Evolutionary conservation across 2,888 invertebrate species (phyloP).

Genomic region (Lampropteryx suffumata): DNA sequence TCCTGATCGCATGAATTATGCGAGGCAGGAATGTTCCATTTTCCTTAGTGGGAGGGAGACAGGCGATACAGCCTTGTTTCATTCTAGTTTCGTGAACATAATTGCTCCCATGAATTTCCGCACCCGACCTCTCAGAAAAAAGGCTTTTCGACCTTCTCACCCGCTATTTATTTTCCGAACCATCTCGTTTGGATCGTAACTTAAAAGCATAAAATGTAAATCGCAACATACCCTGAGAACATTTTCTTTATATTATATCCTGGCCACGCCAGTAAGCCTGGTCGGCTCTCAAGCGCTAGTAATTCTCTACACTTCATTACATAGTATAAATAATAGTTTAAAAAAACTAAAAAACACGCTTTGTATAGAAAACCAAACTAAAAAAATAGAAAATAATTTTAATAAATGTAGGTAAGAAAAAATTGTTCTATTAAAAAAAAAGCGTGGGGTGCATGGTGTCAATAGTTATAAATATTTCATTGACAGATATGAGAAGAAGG

Average conservation of each 20-base stretch:
- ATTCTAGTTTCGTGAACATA: conserved; percentile 19
- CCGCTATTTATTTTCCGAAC: conserved; percentile 32
- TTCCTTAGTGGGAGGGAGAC: conserved; percentile 1
- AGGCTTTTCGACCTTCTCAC: conserved; percentile 15
- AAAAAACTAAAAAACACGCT: no score
- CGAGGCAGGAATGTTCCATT: conserved; percentile 4
- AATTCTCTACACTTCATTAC: no score
- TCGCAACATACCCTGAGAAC: conserved; percentile 22
- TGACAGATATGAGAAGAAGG: no score
- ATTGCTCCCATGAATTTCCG: conserved; percentile 24
- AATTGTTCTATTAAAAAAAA: no score
- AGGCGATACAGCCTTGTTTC: conserved; percentile 7
- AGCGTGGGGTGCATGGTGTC: no score
- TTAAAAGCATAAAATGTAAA: conserved; percentile 36
- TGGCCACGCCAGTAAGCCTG: no score
- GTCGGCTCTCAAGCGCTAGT: no score
- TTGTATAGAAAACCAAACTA: no score
- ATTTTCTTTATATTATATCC: conserved; percentile 27
- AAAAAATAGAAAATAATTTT: no score
- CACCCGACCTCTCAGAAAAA: conserved; percentile 20
- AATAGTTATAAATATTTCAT: no score
- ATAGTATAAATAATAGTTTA: no score
- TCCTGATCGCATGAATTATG: conserved; percentile 9
- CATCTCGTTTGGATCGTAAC: conserved; percentile 34
- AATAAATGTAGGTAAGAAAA: no score